A percentile compares a stretch with the other conserved stretches of the same genome.
phyloP scores from a whole-genome alignment of 2,113 vertebrate genomes.

The Apus apus region DNA sequence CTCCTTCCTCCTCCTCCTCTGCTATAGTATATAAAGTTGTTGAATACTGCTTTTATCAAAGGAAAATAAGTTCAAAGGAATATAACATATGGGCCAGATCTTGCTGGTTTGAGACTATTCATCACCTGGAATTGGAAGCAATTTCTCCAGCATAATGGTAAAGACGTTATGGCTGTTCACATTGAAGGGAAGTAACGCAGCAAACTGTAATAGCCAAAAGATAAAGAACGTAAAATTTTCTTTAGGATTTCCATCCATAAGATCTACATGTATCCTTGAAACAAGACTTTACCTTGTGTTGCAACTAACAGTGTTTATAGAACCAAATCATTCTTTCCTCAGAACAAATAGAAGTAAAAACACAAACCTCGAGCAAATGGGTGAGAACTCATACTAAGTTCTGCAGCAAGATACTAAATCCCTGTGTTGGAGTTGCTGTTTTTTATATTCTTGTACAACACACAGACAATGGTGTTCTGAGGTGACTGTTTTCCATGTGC shows the following conservation, averaged over 20 bases:
- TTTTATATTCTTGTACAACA: neutral
- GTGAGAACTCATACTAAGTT: neutral
- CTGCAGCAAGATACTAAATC: neutral
- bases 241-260: neutral
- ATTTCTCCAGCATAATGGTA: neutral
- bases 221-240: neutral
- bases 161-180: neutral
- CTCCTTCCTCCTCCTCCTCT: neutral
- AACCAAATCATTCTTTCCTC: neutral
- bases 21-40: neutral
- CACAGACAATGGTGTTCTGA: neutral
- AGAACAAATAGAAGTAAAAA: neutral
- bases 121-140: neutral
- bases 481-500: neutral
- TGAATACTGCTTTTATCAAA: neutral
- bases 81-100: neutral
- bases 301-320: neutral
- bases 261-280: neutral
- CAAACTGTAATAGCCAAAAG: neutral
- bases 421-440: neutral
- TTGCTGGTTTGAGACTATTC: neutral
- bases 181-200: neutral
- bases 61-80: neutral
- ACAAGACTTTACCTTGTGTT: neutral
- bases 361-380: neutral